Evolutionary conservation across 2,113 vertebrate genomes (phyloP).

Genomic region (Petromus typicus): DNA sequence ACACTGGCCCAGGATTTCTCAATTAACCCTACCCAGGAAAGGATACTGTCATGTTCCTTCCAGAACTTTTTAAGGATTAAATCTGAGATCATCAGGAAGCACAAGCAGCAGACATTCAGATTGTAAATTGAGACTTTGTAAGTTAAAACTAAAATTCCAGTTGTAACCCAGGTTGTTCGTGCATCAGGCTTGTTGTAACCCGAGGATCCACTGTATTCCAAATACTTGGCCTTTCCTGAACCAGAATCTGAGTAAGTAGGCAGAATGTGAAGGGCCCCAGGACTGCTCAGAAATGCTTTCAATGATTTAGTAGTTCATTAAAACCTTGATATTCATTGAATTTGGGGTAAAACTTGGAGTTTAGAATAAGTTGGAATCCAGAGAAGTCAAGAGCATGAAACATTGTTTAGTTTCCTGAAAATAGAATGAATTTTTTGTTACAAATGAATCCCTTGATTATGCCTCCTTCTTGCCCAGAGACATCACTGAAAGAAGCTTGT

Average conservation of each 20-base stretch:
- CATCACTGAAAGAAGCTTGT: background rate
- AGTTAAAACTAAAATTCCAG: no score
- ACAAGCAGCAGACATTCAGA: no score
- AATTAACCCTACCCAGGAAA: no score
- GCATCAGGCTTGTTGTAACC: no score
- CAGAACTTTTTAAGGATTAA: no score
- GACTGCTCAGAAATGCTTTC: background rate
- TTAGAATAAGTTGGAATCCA: background rate
- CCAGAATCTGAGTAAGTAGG: background rate
- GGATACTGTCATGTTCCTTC: no score
- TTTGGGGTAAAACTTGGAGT: background rate
- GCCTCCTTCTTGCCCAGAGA: background rate
- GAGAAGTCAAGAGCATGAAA: background rate
- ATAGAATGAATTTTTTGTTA: background rate
- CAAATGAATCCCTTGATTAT: background rate
- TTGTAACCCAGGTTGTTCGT: no score
- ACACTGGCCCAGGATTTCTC: no score
- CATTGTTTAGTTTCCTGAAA: background rate
- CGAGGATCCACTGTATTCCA: background rate
- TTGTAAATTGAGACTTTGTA: no score
- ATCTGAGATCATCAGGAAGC: no score
- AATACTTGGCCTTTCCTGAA: background rate
- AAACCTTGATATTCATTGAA: slow-evolving; percentile 2
- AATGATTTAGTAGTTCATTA: background rate
- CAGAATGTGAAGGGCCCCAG: background rate